These are phyloP conservation scores for Promerops cafer DNA, from an alignment of 2,113 vertebrate species.

Conservation along the genomic window DNA sequence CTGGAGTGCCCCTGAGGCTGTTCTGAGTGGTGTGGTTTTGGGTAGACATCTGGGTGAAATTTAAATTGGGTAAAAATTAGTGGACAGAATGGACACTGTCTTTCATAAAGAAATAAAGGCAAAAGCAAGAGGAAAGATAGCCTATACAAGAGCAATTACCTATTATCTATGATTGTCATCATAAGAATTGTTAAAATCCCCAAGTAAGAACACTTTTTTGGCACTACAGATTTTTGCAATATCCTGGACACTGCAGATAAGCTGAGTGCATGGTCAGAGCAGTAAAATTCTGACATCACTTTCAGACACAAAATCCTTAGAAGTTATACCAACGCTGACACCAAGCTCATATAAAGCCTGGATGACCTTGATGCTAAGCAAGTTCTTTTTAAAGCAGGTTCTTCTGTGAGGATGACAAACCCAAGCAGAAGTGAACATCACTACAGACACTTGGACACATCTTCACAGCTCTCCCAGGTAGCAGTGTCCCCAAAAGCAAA, in stretches of 20 bases:
- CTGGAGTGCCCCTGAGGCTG: neutral
- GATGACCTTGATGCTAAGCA: neutral
- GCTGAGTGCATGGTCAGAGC: neutral
- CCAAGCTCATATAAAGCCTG: neutral
- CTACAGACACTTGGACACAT: neutral
- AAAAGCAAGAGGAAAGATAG: neutral
- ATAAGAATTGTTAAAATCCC: neutral
- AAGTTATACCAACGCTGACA: neutral
- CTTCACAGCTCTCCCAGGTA: neutral
- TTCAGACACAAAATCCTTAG: neutral
- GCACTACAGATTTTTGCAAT: neutral
- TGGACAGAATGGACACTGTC: neutral
- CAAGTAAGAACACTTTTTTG: neutral
- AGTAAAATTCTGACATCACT: neutral
- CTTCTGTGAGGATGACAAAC: neutral
- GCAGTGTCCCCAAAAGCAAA: neutral
- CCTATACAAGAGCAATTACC: neutral
- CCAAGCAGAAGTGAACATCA: neutral
- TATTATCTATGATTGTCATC: neutral
- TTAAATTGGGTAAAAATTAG: neutral
- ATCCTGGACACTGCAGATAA: neutral
- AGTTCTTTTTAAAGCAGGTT: neutral
- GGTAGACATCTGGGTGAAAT: neutral
- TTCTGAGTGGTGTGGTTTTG: neutral
- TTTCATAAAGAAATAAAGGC: neutral